Evolutionary conservation across 1,140 invertebrate species (phyloP), one percentile per base, ranked within the genome.

Genomic region (Philopotamus ludificatus): DNA sequence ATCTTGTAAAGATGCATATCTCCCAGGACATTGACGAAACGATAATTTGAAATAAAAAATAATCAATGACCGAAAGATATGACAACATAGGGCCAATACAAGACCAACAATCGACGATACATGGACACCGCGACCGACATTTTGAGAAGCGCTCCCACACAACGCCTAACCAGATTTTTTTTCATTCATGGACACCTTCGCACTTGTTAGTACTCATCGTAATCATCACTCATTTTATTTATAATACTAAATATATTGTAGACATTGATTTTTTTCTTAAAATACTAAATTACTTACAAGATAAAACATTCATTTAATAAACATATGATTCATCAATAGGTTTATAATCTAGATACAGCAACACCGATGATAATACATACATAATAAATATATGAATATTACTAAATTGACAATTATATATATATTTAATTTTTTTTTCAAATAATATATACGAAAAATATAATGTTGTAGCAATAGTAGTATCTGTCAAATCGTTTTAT

Each of bases 1-100:
- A 60, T 68, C 67, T 42, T 55, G 66, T 28, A 63, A 42, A 53
- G 41, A 67, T 64, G 61, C 50, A 54, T 55, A 58, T 18, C 57
- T 49, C 12, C 47, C 45, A n/a, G 51, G 26, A 58, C 34, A 65
- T 59, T 60, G 15, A 20, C 16, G 28, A 58, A 58, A 63, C 39
- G 12, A 20, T 47, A 23, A 60, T 45, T 34, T 42, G 26, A 47
- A 47, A 60, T 10, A 34, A 58, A 58, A 45, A 28, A 47, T 23
- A n/a, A 20, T 55, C 28, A 39, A 42, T 53, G 26, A 64, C 44
- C 61, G 51, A 20, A 16, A 61, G 58, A 59, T 68, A 62, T 55
- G 49, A 58, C 67, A 65, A 50, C 63, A 55, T 60, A 68, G 67
- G 67, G 67, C 67, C 67, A 65, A 53, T 65, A 63, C 58, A 58